Evolutionary conservation across 2,797 vertebrate genomes (phyloP).

Genomic region (Macrochelys suwanniensis): DNA sequence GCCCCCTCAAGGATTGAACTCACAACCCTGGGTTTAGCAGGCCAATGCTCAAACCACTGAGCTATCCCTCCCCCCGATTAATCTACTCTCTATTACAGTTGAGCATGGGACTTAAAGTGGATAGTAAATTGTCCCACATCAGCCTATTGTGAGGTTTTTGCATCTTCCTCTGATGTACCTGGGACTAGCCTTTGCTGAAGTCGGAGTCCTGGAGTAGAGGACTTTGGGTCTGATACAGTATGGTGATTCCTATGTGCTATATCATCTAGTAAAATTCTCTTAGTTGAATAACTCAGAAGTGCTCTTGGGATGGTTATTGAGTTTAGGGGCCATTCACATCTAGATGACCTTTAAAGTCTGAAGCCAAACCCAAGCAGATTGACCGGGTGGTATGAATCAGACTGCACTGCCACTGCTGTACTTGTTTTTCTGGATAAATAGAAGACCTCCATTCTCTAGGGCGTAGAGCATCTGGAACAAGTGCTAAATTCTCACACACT

Average conservation of each 20-base stretch:
- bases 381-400: not conserved
- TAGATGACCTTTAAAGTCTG: not conserved
- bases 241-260: not conserved
- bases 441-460: too few relatives aligned
- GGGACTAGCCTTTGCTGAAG: not conserved
- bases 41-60: too few relatives aligned
- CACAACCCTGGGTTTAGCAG: too few relatives aligned
- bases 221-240: not conserved
- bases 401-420: not conserved
- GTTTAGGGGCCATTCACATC: not conserved
- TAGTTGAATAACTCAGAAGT: not conserved
- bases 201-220: not conserved
- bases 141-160: too few relatives aligned
- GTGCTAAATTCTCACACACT: too few relatives aligned
- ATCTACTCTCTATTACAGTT: not conserved
- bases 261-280: not conserved
- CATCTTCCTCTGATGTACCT: too few relatives aligned
- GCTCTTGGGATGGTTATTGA: not conserved
- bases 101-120: too few relatives aligned
- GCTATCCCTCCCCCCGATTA: too few relatives aligned
- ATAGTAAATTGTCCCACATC: too few relatives aligned
- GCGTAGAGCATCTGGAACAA: too few relatives aligned
- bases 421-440: not conserved
- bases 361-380: not conserved
- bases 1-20: too few relatives aligned